Percentiles rank a stretch among this genome's conserved stretches.
These are phyloP conservation scores for Periparus ater DNA, from an alignment of 2,797 vertebrate genomes.

Conservation along the genomic window DNA sequence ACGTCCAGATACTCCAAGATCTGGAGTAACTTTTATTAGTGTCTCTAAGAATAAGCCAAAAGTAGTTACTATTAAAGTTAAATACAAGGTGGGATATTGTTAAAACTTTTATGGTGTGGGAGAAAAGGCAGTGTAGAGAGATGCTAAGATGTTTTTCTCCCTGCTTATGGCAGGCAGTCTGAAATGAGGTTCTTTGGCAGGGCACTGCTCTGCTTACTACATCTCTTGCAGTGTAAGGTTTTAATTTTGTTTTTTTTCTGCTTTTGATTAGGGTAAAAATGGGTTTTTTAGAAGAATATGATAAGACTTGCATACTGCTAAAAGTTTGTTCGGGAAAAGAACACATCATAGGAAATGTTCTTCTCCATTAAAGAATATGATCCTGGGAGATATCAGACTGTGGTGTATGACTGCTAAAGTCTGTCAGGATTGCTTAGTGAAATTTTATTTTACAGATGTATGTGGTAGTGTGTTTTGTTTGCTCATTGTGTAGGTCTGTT, in stretches of 20 bases:
- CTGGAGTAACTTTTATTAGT: background rate
- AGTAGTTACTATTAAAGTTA: background rate
- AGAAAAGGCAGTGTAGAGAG: accelerated
- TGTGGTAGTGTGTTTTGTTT: background rate
- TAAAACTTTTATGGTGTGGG: accelerated
- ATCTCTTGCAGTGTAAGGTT: background rate
- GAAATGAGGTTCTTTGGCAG: accelerated
- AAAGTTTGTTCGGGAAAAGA: background rate
- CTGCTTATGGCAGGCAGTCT: accelerated
- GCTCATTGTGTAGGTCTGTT: accelerated
- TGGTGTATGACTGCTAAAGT: background rate
- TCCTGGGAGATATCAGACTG: background rate
- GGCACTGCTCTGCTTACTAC: background rate
- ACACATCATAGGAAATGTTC: accelerated
- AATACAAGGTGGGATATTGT: background rate
- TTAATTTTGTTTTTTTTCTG: background rate
- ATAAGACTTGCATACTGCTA: background rate
- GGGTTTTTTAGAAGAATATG: background rate
- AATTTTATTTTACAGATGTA: accelerated
- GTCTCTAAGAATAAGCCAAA: background rate
- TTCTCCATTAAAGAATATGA: background rate
- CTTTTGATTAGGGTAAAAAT: accelerated
- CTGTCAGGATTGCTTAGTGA: background rate
- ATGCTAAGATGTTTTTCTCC: accelerated
- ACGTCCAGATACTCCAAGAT: background rate